phyloP scores from a whole-genome alignment of 2,797 vertebrate genomes.

The Petrocephalus schoutedeni region DNA sequence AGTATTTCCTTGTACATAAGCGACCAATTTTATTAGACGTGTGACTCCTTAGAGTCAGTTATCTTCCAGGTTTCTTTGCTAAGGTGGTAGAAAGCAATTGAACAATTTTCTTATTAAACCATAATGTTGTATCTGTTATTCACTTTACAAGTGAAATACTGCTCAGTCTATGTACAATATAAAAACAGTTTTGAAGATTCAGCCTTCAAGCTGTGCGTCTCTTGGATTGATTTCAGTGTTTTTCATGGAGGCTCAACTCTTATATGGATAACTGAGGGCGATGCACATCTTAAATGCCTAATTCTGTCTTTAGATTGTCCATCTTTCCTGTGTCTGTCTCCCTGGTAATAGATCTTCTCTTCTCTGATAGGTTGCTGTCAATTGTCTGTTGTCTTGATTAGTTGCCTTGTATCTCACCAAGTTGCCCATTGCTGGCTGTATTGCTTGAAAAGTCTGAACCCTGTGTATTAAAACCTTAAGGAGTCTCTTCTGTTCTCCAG shows the following conservation, averaged over 20 bases:
- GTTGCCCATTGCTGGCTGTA: too few species aligned
- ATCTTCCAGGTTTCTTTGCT: background rate
- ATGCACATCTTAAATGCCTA: background rate
- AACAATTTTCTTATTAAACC: background rate
- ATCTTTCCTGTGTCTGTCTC: background rate
- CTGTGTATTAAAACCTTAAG: too few species aligned
- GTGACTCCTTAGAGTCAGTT: background rate
- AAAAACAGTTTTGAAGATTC: background rate
- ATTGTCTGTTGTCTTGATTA: background rate
- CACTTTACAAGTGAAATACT: background rate
- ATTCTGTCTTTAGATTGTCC: background rate
- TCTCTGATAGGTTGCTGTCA: background rate
- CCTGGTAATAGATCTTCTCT: background rate
- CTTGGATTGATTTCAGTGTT: background rate
- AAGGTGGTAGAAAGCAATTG: background rate
- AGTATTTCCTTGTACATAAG: background rate
- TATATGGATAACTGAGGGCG: background rate
- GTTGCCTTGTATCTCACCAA: too few species aligned
- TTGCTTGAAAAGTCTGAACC: too few species aligned
- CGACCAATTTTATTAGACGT: background rate
- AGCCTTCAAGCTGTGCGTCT: background rate
- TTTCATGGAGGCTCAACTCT: background rate
- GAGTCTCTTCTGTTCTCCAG: too few species aligned
- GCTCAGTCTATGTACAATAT: background rate
- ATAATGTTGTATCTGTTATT: background rate